phyloP scores from a whole-genome alignment of 1,140 invertebrate genomes.

The Epicauta chinensis region DNA sequence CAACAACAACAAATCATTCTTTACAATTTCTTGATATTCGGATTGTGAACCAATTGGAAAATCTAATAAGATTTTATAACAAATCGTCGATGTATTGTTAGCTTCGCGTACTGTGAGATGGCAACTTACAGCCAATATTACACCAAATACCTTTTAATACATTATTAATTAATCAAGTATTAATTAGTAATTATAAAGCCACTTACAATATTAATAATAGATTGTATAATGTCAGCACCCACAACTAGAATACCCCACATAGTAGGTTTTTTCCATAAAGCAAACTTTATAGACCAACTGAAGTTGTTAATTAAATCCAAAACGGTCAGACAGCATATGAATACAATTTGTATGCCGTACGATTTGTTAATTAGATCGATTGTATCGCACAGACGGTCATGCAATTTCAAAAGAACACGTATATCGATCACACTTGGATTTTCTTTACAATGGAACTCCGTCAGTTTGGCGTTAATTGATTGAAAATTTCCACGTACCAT shows the following conservation, averaged over 20 bases:
- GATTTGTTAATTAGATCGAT: background rate
- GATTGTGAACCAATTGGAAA: background rate
- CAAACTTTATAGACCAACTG: conserved; percentile 5
- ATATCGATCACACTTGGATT: background rate
- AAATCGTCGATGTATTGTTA: conserved; percentile 7
- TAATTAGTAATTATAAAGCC: background rate
- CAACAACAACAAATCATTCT: conserved; percentile 5
- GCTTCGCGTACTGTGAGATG: background rate
- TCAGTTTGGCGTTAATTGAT: background rate
- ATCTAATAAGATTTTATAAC: conserved; percentile 9
- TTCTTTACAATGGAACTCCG: background rate
- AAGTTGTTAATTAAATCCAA: conserved; percentile 2
- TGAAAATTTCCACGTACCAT: background rate
- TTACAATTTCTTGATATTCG: conserved; percentile 1
- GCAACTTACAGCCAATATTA: conserved; percentile 5
- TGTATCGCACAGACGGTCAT: conserved; percentile 6
- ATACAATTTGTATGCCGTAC: conserved; percentile 6
- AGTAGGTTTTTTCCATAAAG: background rate
- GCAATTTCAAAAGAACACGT: conserved; percentile 1
- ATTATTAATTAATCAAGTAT: background rate
- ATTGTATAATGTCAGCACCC: background rate
- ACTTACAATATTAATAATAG: conserved; percentile 7
- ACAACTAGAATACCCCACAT: background rate
- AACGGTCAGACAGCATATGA: background rate
- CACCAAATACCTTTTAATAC: conserved; percentile 5